phyloP scores from a whole-genome alignment of 2,797 vertebrate genomes.

The Aphelocoma californica region DNA sequence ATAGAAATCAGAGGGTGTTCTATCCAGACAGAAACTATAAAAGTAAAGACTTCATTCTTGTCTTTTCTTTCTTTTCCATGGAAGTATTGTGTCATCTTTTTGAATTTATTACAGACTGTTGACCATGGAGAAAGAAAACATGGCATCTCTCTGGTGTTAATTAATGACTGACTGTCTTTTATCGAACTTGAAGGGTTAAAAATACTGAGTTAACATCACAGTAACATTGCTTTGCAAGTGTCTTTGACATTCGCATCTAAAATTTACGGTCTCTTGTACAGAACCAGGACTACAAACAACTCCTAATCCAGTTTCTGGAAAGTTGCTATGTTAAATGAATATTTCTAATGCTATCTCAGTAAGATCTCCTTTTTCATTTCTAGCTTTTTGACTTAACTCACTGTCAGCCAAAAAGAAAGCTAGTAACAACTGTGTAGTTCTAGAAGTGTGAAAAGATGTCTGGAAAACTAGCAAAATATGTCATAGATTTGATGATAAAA shows the following conservation, averaged over 20 bases:
- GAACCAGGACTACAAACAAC: background rate
- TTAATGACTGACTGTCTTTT: background rate
- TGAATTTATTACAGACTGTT: background rate
- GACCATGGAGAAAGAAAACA: background rate
- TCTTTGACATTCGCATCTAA: background rate
- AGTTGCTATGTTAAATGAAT: background rate
- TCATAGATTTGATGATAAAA: background rate
- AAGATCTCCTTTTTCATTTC: background rate
- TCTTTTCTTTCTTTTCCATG: background rate
- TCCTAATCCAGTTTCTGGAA: background rate
- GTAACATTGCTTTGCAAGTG: background rate
- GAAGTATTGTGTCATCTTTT: background rate
- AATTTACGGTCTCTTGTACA: background rate
- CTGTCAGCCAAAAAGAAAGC: background rate
- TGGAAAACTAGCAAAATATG: slow-evolving; percentile 3
- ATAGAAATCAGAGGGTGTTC: background rate
- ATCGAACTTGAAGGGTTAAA: background rate
- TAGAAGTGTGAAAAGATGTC: background rate
- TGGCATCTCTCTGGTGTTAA: background rate
- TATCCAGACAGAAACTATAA: background rate
- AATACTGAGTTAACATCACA: background rate
- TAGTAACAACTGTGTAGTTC: background rate
- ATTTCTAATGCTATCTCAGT: background rate
- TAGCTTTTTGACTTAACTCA: background rate
- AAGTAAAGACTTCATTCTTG: background rate